Conservation (phyloP, 2,888 invertebrate genomes). For the Cephus rjabovi region DNA sequence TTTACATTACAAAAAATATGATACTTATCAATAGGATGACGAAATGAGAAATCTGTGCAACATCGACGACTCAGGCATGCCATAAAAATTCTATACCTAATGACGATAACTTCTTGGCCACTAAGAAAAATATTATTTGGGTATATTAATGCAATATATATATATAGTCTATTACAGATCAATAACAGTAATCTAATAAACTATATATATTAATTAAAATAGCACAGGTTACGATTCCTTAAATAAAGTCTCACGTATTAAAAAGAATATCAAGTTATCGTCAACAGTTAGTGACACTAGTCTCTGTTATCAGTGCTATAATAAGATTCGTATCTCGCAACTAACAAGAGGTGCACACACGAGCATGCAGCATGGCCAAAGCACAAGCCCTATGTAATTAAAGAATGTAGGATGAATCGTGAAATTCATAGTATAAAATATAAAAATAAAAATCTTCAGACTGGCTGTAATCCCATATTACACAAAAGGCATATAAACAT, state of each 20-base stretch:
- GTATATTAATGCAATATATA: too few species aligned
- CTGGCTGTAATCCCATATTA: neutral
- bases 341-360: neutral
- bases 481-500: neutral
- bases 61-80: conserved; percentile 1
- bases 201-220: neutral
- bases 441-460: neutral
- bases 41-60: neutral
- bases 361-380: conserved; percentile 63
- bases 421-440: conserved; percentile 10
- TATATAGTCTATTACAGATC: too few species aligned
- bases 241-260: neutral
- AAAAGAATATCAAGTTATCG: neutral
- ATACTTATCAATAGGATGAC: neutral
- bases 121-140: too few species aligned
- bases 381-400: conserved; percentile 46
- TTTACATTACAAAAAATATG: neutral
- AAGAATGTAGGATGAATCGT: neutral
- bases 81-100: neutral
- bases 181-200: too few species aligned
- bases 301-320: too few species aligned
- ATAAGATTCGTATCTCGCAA: neutral
- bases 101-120: neutral
- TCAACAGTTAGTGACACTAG: neutral
- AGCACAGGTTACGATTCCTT: neutral